Evolutionary conservation across 2,888 invertebrate genomes (phyloP).

Genomic region (Eupithecia inturbata): DNA sequence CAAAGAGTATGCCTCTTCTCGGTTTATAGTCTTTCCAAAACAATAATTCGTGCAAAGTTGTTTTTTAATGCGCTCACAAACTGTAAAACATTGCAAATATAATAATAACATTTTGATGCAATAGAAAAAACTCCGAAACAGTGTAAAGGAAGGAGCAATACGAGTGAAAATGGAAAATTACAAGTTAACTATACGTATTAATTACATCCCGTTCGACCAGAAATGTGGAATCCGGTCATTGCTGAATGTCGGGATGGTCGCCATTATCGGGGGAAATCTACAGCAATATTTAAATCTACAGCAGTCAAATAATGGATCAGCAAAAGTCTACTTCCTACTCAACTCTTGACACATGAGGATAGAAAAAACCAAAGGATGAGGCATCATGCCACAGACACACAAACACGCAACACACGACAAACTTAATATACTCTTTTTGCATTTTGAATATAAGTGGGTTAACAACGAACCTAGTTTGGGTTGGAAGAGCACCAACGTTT

Average conservation of each 20-base stretch:
- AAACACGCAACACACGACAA: no score
- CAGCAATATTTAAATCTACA: constrained; percentile 23
- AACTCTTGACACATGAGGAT: not conserved
- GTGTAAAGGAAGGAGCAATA: not conserved
- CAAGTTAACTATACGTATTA: constrained; percentile 10
- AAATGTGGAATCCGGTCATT: constrained; percentile 15
- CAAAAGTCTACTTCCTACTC: not conserved
- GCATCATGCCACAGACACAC: no score
- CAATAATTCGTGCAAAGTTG: no score
- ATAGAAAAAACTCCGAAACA: not conserved
- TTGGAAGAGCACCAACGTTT: no score
- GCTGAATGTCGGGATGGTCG: constrained; percentile 13
- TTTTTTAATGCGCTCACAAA: no score
- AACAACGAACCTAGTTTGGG: no score
- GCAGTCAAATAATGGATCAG: not conserved
- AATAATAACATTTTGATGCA: not conserved
- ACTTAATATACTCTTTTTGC: no score
- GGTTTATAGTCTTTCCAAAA: no score
- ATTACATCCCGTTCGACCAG: constrained; percentile 22
- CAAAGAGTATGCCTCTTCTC: no score
- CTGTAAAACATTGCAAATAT: not conserved
- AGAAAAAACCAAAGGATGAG: not conserved
- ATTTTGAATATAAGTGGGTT: no score
- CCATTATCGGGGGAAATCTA: constrained; percentile 23
- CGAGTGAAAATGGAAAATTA: constrained; percentile 15